These are phyloP conservation scores for Eupithecia centaureata DNA, from an alignment of 2,888 invertebrate genomes.

Conservation along the genomic window DNA sequence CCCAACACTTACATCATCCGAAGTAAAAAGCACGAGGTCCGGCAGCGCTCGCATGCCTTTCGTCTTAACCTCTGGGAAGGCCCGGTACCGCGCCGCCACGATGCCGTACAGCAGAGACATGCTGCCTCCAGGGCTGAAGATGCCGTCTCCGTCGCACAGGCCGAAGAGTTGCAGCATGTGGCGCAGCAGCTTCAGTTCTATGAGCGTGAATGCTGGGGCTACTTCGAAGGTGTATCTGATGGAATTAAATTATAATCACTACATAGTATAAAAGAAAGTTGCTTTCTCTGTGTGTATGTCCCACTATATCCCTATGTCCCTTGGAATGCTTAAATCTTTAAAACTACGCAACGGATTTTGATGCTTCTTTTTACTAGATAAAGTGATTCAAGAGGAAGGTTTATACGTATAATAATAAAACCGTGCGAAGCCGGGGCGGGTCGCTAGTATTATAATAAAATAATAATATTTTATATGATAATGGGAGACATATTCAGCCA, in stretches of 20 bases:
- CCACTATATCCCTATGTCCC: too few species aligned
- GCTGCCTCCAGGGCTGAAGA: slow-evolving; percentile 92
- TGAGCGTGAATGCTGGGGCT: slow-evolving; percentile 90
- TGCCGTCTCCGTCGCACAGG: slow-evolving; percentile 88
- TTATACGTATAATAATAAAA: too few species aligned
- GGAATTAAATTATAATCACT: slow-evolving; percentile 13
- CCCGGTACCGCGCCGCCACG: slow-evolving; percentile 87
- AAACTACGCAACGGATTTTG: too few species aligned
- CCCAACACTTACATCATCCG: slow-evolving; percentile 87
- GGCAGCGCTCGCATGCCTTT: slow-evolving; percentile 86
- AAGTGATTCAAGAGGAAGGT: too few species aligned
- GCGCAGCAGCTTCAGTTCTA: slow-evolving; percentile 87
- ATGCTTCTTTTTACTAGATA: too few species aligned
- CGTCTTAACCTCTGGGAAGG: slow-evolving; percentile 87
- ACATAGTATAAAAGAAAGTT: too few species aligned
- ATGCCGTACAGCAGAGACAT: slow-evolving; percentile 91
- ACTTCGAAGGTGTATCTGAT: slow-evolving; percentile 91
- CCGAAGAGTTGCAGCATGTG: slow-evolving; percentile 85
- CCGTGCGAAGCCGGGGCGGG: too few species aligned
- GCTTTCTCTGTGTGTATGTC: too few species aligned
- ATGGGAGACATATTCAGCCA: too few species aligned
- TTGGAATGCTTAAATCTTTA: too few species aligned
- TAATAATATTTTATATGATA: too few species aligned
- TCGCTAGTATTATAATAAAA: too few species aligned
- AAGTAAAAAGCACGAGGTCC: slow-evolving; percentile 88